Conservation (phyloP, 1,140 invertebrate genomes). For the Platyscapa corneri region DNA sequence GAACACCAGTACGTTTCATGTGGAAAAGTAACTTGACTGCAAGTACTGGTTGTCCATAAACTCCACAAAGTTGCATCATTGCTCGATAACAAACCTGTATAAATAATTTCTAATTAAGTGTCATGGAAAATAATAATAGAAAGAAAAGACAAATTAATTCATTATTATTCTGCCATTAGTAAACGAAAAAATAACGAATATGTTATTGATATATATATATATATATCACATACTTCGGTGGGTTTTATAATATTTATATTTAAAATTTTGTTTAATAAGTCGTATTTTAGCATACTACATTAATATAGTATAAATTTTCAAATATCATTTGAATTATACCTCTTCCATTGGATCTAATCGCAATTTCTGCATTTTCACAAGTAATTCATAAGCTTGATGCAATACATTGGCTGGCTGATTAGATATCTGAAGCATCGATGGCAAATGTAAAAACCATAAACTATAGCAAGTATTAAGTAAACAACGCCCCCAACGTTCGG, state of each 20-base stretch:
- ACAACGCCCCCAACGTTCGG: constrained; percentile 94
- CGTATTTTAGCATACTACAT: too few species aligned
- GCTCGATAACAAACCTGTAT: constrained; percentile 94
- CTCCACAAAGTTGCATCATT: constrained; percentile 98
- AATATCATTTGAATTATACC: constrained; percentile 70
- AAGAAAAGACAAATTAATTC: too few species aligned
- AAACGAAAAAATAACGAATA: too few species aligned
- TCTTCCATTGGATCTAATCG: constrained; percentile 90
- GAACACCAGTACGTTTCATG: constrained; percentile 95
- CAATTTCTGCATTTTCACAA: constrained; percentile 87
- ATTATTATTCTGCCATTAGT: too few species aligned
- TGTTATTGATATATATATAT: too few species aligned
- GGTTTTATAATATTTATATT: too few species aligned
- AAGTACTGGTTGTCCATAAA: constrained; percentile 93
- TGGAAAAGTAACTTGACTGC: constrained; percentile 95
- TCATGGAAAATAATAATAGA: too few species aligned
- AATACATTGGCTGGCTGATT: constrained; percentile 85
- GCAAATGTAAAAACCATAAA: constrained; percentile 96
- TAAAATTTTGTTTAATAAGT: too few species aligned
- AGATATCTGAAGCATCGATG: constrained; percentile 74
- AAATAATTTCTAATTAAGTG: neutral
- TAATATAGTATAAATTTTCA: too few species aligned
- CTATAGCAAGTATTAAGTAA: constrained; percentile 91
- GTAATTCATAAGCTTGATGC: constrained; percentile 88
- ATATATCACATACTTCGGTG: too few species aligned